A percentile compares a stretch with the other conserved stretches of the same genome.
Conservation (phyloP, 2,113 vertebrate genomes). For the Helogale parvula region DNA sequence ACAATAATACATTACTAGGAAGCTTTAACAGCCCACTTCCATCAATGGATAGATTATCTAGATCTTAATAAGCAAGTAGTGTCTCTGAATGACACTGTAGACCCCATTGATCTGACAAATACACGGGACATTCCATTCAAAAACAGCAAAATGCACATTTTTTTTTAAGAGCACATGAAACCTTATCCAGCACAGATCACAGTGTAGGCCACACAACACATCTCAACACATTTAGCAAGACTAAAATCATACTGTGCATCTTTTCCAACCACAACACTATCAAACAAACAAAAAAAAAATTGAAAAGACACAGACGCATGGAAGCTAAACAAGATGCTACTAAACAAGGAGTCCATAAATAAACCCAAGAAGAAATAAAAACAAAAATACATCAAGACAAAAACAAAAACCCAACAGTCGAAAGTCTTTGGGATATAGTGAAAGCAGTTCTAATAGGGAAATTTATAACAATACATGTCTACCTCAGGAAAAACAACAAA, state of each 20-base stretch:
- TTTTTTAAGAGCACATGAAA: not conserved
- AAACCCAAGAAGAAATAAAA: not conserved
- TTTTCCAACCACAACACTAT: not conserved
- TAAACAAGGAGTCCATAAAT: not conserved
- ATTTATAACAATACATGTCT: not conserved
- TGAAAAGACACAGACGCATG: not conserved
- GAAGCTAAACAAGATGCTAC: not conserved
- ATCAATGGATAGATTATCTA: not conserved
- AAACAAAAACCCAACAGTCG: not conserved
- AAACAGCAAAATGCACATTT: not conserved
- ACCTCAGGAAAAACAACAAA: not conserved
- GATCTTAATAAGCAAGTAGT: not conserved
- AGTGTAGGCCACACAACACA: not conserved
- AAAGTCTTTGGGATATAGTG: not conserved
- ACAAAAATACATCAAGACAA: not conserved
- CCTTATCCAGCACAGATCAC: not conserved
- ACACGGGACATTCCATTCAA: not conserved
- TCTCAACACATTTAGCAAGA: not conserved
- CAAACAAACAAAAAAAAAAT: not conserved
- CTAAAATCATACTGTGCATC: not conserved
- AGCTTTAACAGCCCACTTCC: not conserved
- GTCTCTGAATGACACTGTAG: not conserved
- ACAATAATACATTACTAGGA: not conserved
- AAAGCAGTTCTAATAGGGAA: not conserved
- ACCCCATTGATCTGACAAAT: not conserved